Conservation (phyloP, 2,113 vertebrate species). For the Macrotus californicus region DNA sequence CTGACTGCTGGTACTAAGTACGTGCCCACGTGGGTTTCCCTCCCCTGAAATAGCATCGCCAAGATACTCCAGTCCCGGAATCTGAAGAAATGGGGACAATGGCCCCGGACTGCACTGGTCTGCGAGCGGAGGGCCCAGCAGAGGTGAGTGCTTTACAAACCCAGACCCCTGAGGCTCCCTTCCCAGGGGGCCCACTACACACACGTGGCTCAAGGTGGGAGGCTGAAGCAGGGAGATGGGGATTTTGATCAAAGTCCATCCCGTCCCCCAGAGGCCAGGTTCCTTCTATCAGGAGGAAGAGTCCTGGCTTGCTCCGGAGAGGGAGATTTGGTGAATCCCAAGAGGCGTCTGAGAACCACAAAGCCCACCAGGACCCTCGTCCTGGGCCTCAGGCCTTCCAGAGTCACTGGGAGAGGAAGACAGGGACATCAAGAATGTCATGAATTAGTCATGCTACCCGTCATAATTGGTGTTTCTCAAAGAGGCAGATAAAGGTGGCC, state of each 20-base stretch:
- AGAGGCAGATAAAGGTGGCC: rapidly evolving
- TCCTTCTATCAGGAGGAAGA: not conserved
- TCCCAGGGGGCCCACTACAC: too few relatives aligned
- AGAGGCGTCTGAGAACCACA: not conserved
- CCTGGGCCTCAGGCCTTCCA: not conserved
- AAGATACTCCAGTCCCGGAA: not conserved
- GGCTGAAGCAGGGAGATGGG: rapidly evolving
- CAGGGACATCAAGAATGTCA: rapidly evolving
- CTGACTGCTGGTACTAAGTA: rapidly evolving
- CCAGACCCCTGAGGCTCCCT: not conserved
- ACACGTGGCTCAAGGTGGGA: too few relatives aligned
- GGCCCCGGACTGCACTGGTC: not conserved
- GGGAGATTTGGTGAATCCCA: rapidly evolving
- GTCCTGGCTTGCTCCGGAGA: not conserved
- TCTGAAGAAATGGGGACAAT: not conserved
- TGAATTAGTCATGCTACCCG: rapidly evolving
- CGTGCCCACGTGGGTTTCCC: not conserved
- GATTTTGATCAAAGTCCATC: too few relatives aligned
- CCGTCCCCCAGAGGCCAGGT: rapidly evolving
- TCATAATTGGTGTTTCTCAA: too few relatives aligned
- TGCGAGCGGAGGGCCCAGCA: not conserved
- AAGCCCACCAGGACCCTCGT: not conserved
- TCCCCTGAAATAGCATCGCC: not conserved
- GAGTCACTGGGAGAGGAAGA: rapidly evolving
- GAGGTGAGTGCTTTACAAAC: not conserved